Percentiles rank a stretch among this genome's conserved stretches.
Conservation (phyloP, 2,888 invertebrate genomes). For the Agriopis leucophaearia region DNA sequence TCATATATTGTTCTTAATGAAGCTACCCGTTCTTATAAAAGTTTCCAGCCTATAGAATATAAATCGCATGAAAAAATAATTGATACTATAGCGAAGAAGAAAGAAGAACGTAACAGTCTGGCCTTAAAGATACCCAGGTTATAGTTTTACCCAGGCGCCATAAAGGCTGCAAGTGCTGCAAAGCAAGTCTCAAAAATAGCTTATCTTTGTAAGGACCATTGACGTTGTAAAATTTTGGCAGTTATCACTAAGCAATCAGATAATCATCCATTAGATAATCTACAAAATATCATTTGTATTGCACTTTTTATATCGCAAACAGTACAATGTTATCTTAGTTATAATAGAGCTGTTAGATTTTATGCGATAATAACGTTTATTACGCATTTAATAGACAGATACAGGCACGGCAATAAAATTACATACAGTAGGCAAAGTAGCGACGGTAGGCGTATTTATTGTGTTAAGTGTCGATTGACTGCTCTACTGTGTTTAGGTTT, state of each 20-base stretch:
- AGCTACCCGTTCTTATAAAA: no score
- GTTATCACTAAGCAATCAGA: slow-evolving; percentile 2
- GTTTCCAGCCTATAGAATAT: no score
- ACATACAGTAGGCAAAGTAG: not conserved
- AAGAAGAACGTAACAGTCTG: no score
- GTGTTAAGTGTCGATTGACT: no score
- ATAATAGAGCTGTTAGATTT: not conserved
- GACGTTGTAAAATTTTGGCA: slow-evolving; percentile 9
- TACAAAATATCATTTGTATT: not conserved
- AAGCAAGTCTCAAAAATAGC: not conserved
- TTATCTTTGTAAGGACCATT: slow-evolving; percentile 14
- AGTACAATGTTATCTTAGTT: not conserved
- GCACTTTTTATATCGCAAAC: not conserved
- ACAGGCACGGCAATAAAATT: not conserved
- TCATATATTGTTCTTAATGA: no score
- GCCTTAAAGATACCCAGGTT: no score
- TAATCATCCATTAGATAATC: slow-evolving; percentile 14
- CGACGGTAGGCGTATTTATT: not conserved
- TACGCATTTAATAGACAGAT: not conserved
- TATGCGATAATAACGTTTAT: not conserved
- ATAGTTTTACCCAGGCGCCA: not conserved
- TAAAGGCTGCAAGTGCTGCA: not conserved
- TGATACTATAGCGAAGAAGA: no score
- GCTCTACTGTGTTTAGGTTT: no score
- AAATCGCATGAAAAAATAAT: no score